Percentiles rank a stretch among this genome's conserved stretches.
phyloP scores from a whole-genome alignment of 2,797 vertebrate species.

The Artibeus lituratus region DNA sequence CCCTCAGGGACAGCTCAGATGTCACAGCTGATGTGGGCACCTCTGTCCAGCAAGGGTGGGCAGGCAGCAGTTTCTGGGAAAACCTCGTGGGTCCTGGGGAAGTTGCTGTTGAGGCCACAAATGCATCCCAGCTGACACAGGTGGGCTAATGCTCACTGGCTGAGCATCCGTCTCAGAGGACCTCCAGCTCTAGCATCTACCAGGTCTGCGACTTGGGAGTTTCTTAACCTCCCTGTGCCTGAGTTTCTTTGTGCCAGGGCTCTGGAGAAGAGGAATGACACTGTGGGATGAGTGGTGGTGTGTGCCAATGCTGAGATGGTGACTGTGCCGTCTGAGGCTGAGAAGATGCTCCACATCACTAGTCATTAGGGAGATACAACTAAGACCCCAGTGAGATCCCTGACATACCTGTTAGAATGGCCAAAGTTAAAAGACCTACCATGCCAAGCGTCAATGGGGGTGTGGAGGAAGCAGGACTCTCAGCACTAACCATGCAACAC shows the following conservation, averaged over 20 bases:
- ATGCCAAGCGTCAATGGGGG: rapidly evolving
- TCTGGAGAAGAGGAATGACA: background rate
- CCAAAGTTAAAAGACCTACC: rapidly evolving
- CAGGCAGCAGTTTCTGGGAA: background rate
- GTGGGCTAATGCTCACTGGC: background rate
- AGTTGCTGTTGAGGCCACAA: background rate
- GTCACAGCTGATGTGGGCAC: background rate
- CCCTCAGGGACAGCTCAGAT: background rate
- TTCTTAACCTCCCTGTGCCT: background rate
- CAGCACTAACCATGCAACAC: background rate
- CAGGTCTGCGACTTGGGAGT: background rate
- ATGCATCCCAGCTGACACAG: rapidly evolving
- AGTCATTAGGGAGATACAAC: background rate
- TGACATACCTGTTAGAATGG: rapidly evolving
- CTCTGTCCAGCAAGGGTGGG: background rate
- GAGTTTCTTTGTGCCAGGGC: background rate
- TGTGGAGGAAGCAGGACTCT: too few species aligned
- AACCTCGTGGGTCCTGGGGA: background rate
- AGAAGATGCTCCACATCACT: background rate
- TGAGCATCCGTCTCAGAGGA: background rate
- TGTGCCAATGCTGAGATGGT: rapidly evolving
- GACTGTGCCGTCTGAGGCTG: background rate
- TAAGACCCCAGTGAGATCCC: background rate
- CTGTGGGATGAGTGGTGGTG: too few species aligned
- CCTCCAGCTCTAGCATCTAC: too few species aligned